Evolutionary conservation across 2,888 invertebrate species (phyloP).

Genomic region (Drosophila lacicola): DNA sequence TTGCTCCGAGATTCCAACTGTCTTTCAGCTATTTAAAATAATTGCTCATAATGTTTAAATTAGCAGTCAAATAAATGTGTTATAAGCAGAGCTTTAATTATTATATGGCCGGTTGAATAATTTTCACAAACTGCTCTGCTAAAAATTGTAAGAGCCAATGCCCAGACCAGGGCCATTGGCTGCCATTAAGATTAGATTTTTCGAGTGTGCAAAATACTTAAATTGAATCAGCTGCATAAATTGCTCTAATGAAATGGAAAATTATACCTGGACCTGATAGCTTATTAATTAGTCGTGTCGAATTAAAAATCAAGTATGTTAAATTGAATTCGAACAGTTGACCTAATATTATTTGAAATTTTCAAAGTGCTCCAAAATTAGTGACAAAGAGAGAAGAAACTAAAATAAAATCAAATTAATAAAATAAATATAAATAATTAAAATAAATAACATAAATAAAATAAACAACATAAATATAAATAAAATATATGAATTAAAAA

Average conservation of each 20-base stretch:
- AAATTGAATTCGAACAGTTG: neutral
- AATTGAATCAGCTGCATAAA: slow-evolving; percentile 20
- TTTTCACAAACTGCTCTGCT: slow-evolving; percentile 15
- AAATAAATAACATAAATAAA: too few species aligned
- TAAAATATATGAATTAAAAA: too few species aligned
- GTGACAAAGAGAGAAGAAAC: too few species aligned
- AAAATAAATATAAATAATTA: too few species aligned
- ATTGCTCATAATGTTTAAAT: slow-evolving; percentile 59
- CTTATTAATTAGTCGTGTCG: neutral
- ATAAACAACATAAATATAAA: too few species aligned
- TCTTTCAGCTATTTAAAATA: slow-evolving; percentile 35
- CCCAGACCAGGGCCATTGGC: neutral
- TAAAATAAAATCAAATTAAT: too few species aligned
- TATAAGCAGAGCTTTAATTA: slow-evolving; percentile 27
- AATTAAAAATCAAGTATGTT: neutral
- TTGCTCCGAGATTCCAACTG: slow-evolving; percentile 13
- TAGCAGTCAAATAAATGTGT: slow-evolving; percentile 39
- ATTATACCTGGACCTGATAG: neutral
- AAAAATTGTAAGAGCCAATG: neutral
- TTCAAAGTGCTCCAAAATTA: too few species aligned
- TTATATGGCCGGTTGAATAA: slow-evolving; percentile 24
- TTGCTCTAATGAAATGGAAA: neutral
- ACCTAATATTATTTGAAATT: too few species aligned
- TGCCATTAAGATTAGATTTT: slow-evolving; percentile 26
- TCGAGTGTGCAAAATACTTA: neutral